These are phyloP conservation scores for Mnemiopsis leidyi DNA, from an alignment of 37 sponge, comb jelly and placozoan genomes.

Conservation along the genomic window DNA sequence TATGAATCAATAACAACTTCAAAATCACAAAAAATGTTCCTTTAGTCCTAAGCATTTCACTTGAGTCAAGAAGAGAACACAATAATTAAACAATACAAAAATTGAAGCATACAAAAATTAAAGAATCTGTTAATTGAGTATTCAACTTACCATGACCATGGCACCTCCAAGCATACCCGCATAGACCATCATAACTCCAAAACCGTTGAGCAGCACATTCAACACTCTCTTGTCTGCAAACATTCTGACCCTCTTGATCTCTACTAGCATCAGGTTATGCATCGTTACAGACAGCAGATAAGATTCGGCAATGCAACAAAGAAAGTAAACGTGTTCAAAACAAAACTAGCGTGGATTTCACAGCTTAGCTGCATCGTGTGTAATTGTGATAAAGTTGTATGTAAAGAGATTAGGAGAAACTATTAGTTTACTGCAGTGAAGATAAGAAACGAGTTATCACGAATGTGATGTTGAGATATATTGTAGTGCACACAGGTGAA, in stretches of 20 bases:
- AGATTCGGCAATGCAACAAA: neutral
- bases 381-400: neutral
- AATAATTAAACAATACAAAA: too few species aligned
- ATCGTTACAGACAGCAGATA: too few species aligned
- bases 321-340: too few species aligned
- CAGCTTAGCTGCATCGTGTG: too few species aligned
- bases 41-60: too few species aligned
- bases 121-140: too few species aligned
- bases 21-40: too few species aligned
- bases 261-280: neutral
- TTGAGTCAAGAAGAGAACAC: too few species aligned
- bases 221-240: neutral
- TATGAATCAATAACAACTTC: too few species aligned
- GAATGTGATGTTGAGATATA: too few species aligned
- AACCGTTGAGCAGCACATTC: constrained; percentile 46
- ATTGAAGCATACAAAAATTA: too few species aligned
- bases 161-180: constrained; percentile 51
- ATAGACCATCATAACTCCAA: constrained; percentile 30
- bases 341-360: too few species aligned
- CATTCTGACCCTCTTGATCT: neutral
- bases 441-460: neutral
- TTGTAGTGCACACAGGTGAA: neutral
- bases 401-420: neutral
- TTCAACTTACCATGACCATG: constrained; percentile 50
- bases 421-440: neutral